phyloP scores from a whole-genome alignment of 2,797 vertebrate genomes.

The Harpagifer antarcticus region DNA sequence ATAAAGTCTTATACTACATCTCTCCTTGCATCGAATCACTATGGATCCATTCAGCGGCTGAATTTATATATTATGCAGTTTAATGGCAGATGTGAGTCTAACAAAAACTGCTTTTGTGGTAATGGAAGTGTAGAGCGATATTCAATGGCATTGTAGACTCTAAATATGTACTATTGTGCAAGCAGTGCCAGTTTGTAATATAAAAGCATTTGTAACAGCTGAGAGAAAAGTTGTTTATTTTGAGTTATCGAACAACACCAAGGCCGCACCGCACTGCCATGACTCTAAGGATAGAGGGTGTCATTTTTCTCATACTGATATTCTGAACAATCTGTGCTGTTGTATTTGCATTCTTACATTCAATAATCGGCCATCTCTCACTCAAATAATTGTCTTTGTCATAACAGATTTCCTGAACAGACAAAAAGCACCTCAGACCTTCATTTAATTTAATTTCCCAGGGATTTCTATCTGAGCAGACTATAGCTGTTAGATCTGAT shows the following conservation, averaged over 20 bases:
- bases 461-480: slow-evolving; percentile 25
- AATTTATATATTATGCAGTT: not conserved
- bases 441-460: slow-evolving; percentile 39
- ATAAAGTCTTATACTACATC: not conserved
- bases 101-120: not conserved
- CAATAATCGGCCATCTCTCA: slow-evolving; percentile 23
- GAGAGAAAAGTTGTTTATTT: not conserved
- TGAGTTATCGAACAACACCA: not conserved
- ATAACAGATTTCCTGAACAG: slow-evolving; percentile 28
- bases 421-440: slow-evolving; percentile 20
- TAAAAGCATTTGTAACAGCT: not conserved
- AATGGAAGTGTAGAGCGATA: not conserved
- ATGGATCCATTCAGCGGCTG: too few species aligned
- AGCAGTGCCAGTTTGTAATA: not conserved
- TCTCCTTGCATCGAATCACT: not conserved
- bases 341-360: slow-evolving; percentile 15
- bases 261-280: not conserved
- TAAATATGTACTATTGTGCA: not conserved
- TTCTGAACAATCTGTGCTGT: too few species aligned
- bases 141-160: not conserved
- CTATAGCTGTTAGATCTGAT: slow-evolving; percentile 53
- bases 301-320: too few species aligned
- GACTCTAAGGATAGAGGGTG: too few species aligned
- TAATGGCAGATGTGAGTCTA: not conserved
- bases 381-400: slow-evolving; percentile 27